Evolutionary conservation across 2,797 vertebrate species (phyloP).

Genomic region (Pteropus rufus): DNA sequence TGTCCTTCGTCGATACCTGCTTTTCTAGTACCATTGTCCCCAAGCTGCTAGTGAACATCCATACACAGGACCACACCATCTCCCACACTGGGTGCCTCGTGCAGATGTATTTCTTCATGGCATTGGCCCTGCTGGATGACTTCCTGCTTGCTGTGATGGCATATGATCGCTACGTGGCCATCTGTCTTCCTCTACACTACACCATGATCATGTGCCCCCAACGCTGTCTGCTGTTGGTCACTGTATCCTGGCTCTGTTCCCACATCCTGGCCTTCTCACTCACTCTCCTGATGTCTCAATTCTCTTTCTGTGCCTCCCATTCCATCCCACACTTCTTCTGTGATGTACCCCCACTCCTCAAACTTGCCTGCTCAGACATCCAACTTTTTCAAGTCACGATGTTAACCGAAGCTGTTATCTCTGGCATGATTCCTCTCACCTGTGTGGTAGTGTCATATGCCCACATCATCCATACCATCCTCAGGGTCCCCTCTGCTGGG

Average conservation of each 20-base stretch:
- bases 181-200: constrained; percentile 72
- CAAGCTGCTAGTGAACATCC: constrained; percentile 44
- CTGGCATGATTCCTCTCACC: constrained; percentile 45
- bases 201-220: constrained; percentile 57
- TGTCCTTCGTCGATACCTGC: constrained; percentile 38
- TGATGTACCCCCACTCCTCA: constrained; percentile 81
- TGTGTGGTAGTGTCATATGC: constrained; percentile 50
- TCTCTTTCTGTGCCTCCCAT: constrained; percentile 81
- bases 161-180: constrained; percentile 57
- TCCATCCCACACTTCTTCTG: constrained; percentile 82
- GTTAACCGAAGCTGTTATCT: constrained; percentile 12
- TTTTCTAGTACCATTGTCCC: constrained; percentile 53
- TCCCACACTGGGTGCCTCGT: constrained; percentile 25
- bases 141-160: constrained; percentile 61
- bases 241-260: constrained; percentile 59
- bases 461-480: constrained; percentile 46
- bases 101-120: constrained; percentile 64
- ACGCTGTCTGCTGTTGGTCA: constrained; percentile 54
- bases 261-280: constrained; percentile 5
- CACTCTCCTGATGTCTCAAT: constrained; percentile 76
- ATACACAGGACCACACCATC: constrained; percentile 19
- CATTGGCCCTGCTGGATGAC: constrained; percentile 2
- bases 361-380: constrained; percentile 72
- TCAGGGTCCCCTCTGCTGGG: constrained; percentile 37
- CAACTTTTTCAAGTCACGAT: background rate